phyloP scores from a whole-genome alignment of 2,888 invertebrate species.

The Eupithecia tripunctaria region DNA sequence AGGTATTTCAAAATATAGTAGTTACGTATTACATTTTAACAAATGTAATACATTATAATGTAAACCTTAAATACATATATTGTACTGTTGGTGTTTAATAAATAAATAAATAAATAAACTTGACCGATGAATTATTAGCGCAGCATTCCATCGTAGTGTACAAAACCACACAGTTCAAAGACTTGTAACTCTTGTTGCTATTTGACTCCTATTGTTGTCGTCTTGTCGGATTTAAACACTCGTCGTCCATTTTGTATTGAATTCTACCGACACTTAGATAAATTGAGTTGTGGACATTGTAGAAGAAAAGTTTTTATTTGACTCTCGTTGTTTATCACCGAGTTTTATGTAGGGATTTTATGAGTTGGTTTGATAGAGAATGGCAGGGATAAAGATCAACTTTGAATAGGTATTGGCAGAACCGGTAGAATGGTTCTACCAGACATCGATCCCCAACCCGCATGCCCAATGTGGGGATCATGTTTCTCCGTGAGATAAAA shows the following conservation, averaged over 20 bases:
- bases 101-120: too few relatives aligned
- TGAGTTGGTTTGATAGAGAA: slow-evolving; percentile 2
- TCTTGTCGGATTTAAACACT: slow-evolving; percentile 32
- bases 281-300: slow-evolving; percentile 40
- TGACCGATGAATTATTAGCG: too few relatives aligned
- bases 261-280: slow-evolving; percentile 42
- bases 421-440: too few relatives aligned
- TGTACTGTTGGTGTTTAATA: too few relatives aligned
- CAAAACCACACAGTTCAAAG: slow-evolving; percentile 37
- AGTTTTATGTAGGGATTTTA: slow-evolving; percentile 1
- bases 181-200: slow-evolving; percentile 42
- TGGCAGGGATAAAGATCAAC: neutral
- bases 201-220: slow-evolving; percentile 39
- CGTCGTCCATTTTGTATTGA: slow-evolving; percentile 43
- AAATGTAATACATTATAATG: too few relatives aligned
- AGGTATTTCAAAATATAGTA: too few relatives aligned
- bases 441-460: too few relatives aligned
- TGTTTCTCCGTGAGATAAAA: too few relatives aligned
- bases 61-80: too few relatives aligned
- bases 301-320: slow-evolving; percentile 20
- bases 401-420: neutral
- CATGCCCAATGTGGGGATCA: too few relatives aligned
- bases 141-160: neutral
- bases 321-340: slow-evolving; percentile 8
- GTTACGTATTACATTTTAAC: too few relatives aligned